Evolutionary conservation across 1,140 invertebrate genomes (phyloP).

Genomic region (Papilio aristodemus): DNA sequence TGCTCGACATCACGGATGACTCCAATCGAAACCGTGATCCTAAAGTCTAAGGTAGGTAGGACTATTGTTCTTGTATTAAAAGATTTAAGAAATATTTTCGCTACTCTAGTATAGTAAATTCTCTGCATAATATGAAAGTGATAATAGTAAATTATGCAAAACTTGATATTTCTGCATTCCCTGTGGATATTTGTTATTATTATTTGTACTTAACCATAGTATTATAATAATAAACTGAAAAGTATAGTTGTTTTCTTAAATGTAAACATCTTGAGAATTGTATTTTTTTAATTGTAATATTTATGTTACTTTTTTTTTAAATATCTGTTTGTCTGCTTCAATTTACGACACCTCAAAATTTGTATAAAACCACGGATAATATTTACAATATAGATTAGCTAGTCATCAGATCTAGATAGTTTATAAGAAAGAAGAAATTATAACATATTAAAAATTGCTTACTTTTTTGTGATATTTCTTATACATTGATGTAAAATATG

Average conservation of each 20-base stretch:
- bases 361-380: not conserved
- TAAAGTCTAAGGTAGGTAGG: conserved; percentile 47
- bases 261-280: not conserved
- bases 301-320: too few species aligned
- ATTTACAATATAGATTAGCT: conserved; percentile 25
- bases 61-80: conserved; percentile 23
- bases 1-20: conserved; percentile 48
- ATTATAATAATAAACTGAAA: conserved; percentile 33
- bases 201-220: conserved; percentile 38
- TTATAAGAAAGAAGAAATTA: conserved; percentile 24
- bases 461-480: conserved; percentile 4
- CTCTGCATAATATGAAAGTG: conserved; percentile 35
- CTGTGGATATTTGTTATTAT: conserved; percentile 21
- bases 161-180: conserved; percentile 36
- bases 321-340: not conserved
- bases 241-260: conserved; percentile 26
- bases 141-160: conserved; percentile 29
- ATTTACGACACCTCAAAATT: not conserved
- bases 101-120: conserved; percentile 16
- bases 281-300: too few species aligned
- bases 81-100: conserved; percentile 5
- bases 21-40: conserved; percentile 45
- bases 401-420: conserved; percentile 30
- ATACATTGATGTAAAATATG: conserved; percentile 1
- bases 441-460: conserved; percentile 4